phyloP scores from a whole-genome alignment of 53 echinoderm and acorn worm species.

The Temnopleurus reevesii region DNA sequence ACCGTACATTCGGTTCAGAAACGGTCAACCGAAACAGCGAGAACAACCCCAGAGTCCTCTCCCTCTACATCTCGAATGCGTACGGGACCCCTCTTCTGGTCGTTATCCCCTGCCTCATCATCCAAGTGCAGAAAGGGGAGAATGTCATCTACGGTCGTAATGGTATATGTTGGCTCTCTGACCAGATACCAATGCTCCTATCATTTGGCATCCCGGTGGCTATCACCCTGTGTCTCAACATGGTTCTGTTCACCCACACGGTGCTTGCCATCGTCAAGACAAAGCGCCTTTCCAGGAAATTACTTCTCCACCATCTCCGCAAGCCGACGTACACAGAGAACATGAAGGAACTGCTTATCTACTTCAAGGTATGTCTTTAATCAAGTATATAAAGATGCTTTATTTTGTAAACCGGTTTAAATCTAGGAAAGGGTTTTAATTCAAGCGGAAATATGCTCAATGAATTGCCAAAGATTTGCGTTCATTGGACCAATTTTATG shows the following conservation, averaged over 20 bases:
- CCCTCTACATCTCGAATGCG: not conserved
- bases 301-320: not conserved
- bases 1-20: slow-evolving; percentile 44
- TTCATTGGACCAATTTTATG: no score
- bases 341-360: slow-evolving; percentile 43
- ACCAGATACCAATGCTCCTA: slow-evolving; percentile 1
- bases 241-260: slow-evolving; percentile 43
- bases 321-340: slow-evolving; percentile 23
- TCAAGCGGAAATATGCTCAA: no score
- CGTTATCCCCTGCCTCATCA: slow-evolving; percentile 38
- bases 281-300: slow-evolving; percentile 38
- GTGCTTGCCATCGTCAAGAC: slow-evolving; percentile 21
- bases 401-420: no score
- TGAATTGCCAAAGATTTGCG: no score
- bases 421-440: no score
- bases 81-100: slow-evolving; percentile 36
- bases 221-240: slow-evolving; percentile 43
- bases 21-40: not conserved
- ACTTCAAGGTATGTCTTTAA: slow-evolving; percentile 35
- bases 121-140: slow-evolving; percentile 29
- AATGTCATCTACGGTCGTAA: slow-evolving; percentile 33
- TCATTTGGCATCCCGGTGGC: slow-evolving; percentile 42
- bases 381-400: no score
- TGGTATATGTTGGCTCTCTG: slow-evolving; percentile 49
- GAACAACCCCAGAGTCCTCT: not conserved